Base-by-base conservation (phyloP, 2,888 invertebrate genomes). In the Temnothorax ravouxi region DNA sequence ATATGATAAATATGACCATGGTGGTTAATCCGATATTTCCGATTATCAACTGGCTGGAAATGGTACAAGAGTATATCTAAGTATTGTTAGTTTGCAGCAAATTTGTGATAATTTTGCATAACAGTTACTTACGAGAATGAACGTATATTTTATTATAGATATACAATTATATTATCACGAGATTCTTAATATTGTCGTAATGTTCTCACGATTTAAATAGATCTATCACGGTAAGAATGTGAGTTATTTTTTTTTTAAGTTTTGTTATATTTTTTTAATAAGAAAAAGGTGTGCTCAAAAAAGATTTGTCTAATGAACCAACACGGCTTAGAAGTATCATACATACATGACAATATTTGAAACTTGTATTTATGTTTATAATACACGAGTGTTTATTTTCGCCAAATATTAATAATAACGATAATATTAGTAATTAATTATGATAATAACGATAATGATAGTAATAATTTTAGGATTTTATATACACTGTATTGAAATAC, bases 91-190 rank as follows among this genome's bases (percentile, higher is more conserved):
- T 34, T 80, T 69, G 61, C 50, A 80, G 34, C 21, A 71, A 52
- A 71, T 47, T 79, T 79, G 71, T 79, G 79, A 79, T 79, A 71
- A 80, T 59, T 72, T 80, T 80, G 34, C 34, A 71, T 56, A 47
- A 79, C 18, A 38, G 21, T 80, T 52, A 34, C 34, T 71, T 59
- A 59, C 25, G 9, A 41, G 9, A 41, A 54, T 18, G 13, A 62
- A 69, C 56, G 69, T 25, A 77, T 56, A 59, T 44, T 21, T 56
- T 6, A 34, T 21, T 34, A 38, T 59, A 59, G 8, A 71, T 44
- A 3, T 18, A 44, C 13, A 67, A 66, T 9, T 41, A 59, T n/a
- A 21, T 47, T 54, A 38, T 72, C 34, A 50, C 34, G 3, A 69
- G 6, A 71, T n/a, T 34, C 4, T 59, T 13, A 72, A 41, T 15